Base-by-base conservation (phyloP, 2,797 vertebrate genomes). In the Halcyon chelicuti region DNA sequence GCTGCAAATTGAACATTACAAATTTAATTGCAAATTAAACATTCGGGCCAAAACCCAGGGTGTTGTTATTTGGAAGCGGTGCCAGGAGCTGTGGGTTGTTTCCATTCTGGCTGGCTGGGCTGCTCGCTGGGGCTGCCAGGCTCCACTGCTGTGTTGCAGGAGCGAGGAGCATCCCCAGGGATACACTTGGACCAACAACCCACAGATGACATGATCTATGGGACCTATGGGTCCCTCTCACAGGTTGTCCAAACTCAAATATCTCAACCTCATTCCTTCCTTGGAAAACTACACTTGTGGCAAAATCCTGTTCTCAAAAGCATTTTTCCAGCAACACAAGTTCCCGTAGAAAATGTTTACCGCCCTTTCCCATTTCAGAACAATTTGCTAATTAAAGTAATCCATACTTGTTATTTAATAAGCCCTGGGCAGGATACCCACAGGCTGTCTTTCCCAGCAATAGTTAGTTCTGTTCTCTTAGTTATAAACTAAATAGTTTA, bases 11-110 rank as follows among this genome's bases (percentile, higher is more conserved):
- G 88, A 93, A 60, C 47, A 28, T 87, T 70, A 78, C 55, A 21
- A 70, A 70, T 93, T 51, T 95, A 88, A 86, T 86, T 83, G 57
- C 65, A 72, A 74, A 52, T 92, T 47, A 73, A 94, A 85, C n/a
- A 35, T 67, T 74, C 76, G 88, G 77, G 63, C 71, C 70, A 63
- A 91, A 81, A 17, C 39, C 26, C 28, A 10, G 54, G 46, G 14
- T 35, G 67, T 1, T 86, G 68, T 37, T 89, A 14, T 63, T 57
- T 58, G 66, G 74, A 60, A 88, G 71, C 0, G 0, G 33, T 84
- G 73, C 77, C 74, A 87, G 71, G 63, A 87, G 81, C 74, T 79
- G 84, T 35, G 67, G 61, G 72, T 37, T 82, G n/a, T 85, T 93
- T 72, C 65, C 68, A 28, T 75, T 71, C 54, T 44, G 78, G 39